Conservation (phyloP, 1,140 invertebrate species). For the Tyrophagus putrescentiae region DNA sequence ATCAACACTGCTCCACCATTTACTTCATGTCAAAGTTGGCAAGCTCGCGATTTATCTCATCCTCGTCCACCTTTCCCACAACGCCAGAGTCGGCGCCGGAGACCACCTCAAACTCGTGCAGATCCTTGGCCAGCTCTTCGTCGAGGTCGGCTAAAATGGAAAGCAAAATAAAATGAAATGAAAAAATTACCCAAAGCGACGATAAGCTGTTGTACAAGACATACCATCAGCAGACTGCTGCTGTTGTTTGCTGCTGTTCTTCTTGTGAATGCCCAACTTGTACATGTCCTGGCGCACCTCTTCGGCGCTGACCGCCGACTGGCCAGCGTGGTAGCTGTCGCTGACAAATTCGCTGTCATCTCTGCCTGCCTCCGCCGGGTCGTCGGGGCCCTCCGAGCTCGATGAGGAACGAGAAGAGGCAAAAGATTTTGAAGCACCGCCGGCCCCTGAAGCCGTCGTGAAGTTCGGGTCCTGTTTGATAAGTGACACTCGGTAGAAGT, state of each 20-base stretch:
- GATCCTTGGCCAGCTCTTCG: slow-evolving; percentile 73
- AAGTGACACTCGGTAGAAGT: slow-evolving; percentile 95
- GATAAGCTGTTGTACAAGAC: neutral
- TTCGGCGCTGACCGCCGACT: slow-evolving; percentile 33
- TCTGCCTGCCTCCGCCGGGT: slow-evolving; percentile 23
- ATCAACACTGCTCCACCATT: no score
- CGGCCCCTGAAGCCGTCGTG: slow-evolving; percentile 43
- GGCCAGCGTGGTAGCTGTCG: slow-evolving; percentile 35
- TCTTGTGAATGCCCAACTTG: slow-evolving; percentile 30
- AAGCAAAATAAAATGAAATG: slow-evolving; percentile 18
- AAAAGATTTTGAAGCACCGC: neutral
- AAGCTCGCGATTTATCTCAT: slow-evolving; percentile 27
- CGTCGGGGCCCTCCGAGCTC: slow-evolving; percentile 25
- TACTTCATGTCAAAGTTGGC: slow-evolving; percentile 30
- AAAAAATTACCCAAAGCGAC: neutral
- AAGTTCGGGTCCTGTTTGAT: slow-evolving; percentile 89
- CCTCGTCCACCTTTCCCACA: slow-evolving; percentile 22
- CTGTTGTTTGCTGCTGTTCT: no score
- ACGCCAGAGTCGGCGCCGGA: slow-evolving; percentile 36
- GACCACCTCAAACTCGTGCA: slow-evolving; percentile 80
- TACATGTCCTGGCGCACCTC: slow-evolving; percentile 37
- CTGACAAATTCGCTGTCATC: slow-evolving; percentile 36
- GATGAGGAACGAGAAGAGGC: slow-evolving; percentile 23
- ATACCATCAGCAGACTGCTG: slow-evolving; percentile 20
- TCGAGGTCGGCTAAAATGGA: slow-evolving; percentile 62